Conservation (phyloP, 1,140 invertebrate genomes). For the Venturia canescens region DNA sequence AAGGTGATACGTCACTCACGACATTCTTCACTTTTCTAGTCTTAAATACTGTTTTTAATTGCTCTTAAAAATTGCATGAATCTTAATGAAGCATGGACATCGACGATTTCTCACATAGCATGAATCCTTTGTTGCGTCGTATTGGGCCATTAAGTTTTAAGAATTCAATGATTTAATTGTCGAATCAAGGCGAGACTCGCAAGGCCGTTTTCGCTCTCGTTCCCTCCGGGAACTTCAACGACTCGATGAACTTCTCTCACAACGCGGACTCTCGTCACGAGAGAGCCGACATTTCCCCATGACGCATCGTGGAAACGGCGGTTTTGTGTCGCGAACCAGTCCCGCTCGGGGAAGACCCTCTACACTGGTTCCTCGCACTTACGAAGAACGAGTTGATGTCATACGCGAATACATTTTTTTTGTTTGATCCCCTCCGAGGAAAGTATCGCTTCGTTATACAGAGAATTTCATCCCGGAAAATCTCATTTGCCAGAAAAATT, state of each 20-base stretch:
- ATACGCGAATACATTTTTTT: background rate
- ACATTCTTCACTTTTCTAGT: too few relatives aligned
- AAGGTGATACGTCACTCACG: too few relatives aligned
- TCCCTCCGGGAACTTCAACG: background rate
- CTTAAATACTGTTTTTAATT: too few relatives aligned
- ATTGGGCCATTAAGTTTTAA: background rate
- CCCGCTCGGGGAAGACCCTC: background rate
- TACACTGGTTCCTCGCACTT: background rate
- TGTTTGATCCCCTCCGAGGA: too few relatives aligned
- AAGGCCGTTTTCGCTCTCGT: background rate
- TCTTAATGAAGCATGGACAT: background rate
- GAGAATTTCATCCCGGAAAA: too few relatives aligned
- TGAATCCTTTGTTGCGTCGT: background rate
- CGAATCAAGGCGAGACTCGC: background rate
- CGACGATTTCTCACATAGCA: background rate
- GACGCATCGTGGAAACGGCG: background rate
- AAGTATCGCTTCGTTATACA: too few relatives aligned
- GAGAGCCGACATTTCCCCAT: slow-evolving; percentile 1
- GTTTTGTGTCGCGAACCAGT: background rate
- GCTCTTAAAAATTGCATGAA: too few relatives aligned
- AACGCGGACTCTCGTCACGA: background rate
- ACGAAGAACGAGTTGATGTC: too few relatives aligned
- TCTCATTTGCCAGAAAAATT: too few relatives aligned
- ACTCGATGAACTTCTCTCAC: background rate
- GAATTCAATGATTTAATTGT: slow-evolving; percentile 1